Conservation (phyloP, 2,888 invertebrate species). For the Odiellus spinosus region DNA sequence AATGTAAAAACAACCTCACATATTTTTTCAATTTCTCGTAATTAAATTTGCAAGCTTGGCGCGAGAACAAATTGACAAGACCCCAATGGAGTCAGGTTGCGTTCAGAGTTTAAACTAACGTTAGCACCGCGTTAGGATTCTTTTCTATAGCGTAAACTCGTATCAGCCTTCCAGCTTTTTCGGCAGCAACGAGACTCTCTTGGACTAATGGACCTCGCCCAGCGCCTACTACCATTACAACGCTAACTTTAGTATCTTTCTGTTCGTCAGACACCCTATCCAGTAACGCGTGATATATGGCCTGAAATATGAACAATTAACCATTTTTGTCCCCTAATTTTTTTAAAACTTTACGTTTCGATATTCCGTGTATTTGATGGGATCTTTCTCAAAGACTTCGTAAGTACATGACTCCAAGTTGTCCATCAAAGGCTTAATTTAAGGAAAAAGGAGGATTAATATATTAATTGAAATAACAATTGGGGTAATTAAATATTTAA, state of each 20-base stretch:
- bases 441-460: too few relatives aligned
- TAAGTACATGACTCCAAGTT: constrained; percentile 92
- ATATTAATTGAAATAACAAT: constrained; percentile 4
- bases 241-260: constrained; percentile 36
- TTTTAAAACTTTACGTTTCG: constrained; percentile 13
- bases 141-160: constrained; percentile 93
- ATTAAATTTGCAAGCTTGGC: too few relatives aligned
- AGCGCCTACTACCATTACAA: constrained; percentile 80
- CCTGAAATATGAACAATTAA: constrained; percentile 46
- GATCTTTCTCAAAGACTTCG: constrained; percentile 95
- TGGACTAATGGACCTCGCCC: constrained; percentile 88
- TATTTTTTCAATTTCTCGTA: too few relatives aligned
- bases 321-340: background rate
- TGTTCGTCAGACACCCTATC: constrained; percentile 37
- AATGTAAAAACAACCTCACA: too few relatives aligned
- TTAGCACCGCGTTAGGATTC: constrained; percentile 87
- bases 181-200: constrained; percentile 64
- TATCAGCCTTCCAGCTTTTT: constrained; percentile 50
- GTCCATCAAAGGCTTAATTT: constrained; percentile 88
- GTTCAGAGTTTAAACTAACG: constrained; percentile 41
- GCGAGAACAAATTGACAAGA: constrained; percentile 88
- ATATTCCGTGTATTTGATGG: constrained; percentile 79
- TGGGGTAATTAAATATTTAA: background rate
- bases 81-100: constrained; percentile 40
- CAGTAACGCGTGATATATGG: constrained; percentile 57